Conservation (phyloP, 2,888 invertebrate species). For the Neria commutata region DNA sequence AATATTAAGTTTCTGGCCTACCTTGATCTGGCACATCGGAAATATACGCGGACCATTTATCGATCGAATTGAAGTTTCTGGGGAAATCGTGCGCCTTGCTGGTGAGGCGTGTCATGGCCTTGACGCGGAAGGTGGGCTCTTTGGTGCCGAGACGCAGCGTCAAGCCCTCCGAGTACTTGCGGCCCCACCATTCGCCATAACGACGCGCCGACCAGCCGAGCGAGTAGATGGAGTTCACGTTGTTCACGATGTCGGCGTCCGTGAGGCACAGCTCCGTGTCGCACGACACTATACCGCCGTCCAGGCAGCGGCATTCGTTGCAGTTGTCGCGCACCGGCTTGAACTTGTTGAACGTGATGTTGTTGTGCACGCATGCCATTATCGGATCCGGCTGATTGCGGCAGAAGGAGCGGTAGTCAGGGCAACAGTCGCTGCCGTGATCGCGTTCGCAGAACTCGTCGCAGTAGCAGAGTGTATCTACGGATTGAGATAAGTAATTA, state of each 20-base stretch:
- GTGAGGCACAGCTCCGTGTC: constrained; percentile 77
- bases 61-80: constrained; percentile 75
- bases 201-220: constrained; percentile 81
- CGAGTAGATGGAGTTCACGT: constrained; percentile 67
- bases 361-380: constrained; percentile 63
- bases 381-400: constrained; percentile 61
- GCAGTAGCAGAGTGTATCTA: constrained; percentile 90
- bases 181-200: constrained; percentile 84
- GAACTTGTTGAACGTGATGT: constrained; percentile 64
- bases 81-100: constrained; percentile 65
- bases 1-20: constrained; percentile 60
- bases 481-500: constrained; percentile 4
- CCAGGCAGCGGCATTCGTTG: constrained; percentile 71
- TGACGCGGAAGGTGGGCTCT: constrained; percentile 59
- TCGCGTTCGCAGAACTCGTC: constrained; percentile 88
- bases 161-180: constrained; percentile 80
- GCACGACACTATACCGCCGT: constrained; percentile 64
- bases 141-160: constrained; percentile 72
- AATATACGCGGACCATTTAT: constrained; percentile 76
- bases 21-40: constrained; percentile 75
- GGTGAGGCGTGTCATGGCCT: constrained; percentile 56
- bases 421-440: constrained; percentile 82
- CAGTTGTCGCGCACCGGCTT: constrained; percentile 69
- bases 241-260: constrained; percentile 71
- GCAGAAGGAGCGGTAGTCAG: constrained; percentile 84